These are phyloP conservation scores for Tetragonula clypearis DNA, from an alignment of 1,140 invertebrate species.

Conservation along the genomic window DNA sequence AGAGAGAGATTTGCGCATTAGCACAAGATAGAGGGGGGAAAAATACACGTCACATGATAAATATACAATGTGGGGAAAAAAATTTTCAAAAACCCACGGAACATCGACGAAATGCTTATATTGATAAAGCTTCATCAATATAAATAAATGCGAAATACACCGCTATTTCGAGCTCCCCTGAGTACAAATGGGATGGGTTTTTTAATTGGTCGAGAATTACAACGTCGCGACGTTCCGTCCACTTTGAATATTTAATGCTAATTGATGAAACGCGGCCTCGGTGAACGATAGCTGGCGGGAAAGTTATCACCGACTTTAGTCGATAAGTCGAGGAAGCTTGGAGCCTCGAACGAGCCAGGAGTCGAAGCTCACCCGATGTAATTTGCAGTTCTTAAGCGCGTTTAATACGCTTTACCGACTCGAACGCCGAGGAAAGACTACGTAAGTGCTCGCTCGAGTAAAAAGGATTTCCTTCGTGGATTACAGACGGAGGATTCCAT, in stretches of 20 bases:
- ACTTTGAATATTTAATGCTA: slow-evolving; percentile 12
- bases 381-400: slow-evolving; percentile 25
- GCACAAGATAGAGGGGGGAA: no score
- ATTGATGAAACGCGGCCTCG: background rate
- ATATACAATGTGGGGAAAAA: no score
- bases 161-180: background rate
- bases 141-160: background rate
- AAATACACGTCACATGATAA: no score
- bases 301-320: slow-evolving; percentile 17
- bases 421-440: background rate
- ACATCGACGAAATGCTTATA: no score
- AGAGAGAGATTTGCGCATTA: no score
- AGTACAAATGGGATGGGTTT: background rate
- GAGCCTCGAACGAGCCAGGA: background rate
- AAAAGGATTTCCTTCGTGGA: slow-evolving; percentile 17
- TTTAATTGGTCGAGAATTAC: background rate
- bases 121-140: no score
- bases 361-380: background rate
- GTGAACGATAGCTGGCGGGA: background rate
- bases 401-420: background rate
- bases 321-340: background rate
- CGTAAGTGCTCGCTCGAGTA: slow-evolving; percentile 7
- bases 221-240: background rate
- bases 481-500: background rate
- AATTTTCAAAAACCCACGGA: no score